Evolutionary conservation across 2,113 vertebrate species (phyloP).

Genomic region (Cepphus grylle): DNA sequence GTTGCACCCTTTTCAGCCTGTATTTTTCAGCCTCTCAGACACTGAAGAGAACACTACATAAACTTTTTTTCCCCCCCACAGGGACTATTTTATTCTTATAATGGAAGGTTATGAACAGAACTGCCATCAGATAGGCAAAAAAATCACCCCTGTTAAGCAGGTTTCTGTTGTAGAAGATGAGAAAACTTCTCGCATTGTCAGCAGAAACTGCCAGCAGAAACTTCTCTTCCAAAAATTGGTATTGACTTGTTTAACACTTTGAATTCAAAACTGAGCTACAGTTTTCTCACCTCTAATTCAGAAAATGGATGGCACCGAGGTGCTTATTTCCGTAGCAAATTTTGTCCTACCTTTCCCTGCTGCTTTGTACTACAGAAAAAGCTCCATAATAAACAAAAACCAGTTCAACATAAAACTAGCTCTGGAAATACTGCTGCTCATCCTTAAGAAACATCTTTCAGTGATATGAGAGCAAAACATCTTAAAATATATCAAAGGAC

Average conservation of each 20-base stretch:
- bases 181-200: background rate
- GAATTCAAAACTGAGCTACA: background rate
- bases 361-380: background rate
- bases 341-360: background rate
- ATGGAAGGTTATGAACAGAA: background rate
- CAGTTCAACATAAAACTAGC: background rate
- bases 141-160: accelerated
- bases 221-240: background rate
- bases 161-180: background rate
- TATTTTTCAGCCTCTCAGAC: background rate
- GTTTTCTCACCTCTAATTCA: background rate
- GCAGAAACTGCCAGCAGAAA: background rate
- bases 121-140: background rate
- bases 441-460: background rate
- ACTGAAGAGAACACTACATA: background rate
- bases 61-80: background rate
- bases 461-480: background rate
- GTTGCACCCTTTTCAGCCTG: background rate
- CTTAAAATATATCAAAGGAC: background rate
- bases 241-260: background rate
- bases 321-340: background rate
- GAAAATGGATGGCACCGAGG: background rate
- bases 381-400: background rate
- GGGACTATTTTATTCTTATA: background rate
- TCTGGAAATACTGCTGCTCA: background rate